A percentile compares a stretch with the other conserved stretches of the same genome.
Evolutionary conservation across 2,797 vertebrate species (phyloP).

Genomic region (Catostomus latipinnis): DNA sequence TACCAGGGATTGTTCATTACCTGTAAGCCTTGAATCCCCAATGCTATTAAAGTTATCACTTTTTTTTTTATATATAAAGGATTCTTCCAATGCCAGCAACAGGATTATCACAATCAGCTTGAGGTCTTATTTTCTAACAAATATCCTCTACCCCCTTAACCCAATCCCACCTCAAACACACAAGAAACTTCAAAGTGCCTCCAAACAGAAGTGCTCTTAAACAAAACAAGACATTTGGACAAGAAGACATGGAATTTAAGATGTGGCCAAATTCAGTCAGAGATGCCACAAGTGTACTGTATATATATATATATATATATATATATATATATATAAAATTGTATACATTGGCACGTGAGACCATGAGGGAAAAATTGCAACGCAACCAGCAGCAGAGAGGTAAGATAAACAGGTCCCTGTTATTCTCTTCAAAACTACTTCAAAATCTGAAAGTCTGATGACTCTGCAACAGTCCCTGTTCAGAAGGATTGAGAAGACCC

Average conservation of each 20-base stretch:
- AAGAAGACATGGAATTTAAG: slow-evolving; percentile 15
- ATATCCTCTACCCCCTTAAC: slow-evolving; percentile 68
- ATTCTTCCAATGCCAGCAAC: slow-evolving; percentile 64
- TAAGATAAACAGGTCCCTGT: slow-evolving; percentile 51
- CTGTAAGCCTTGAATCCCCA: slow-evolving; percentile 77
- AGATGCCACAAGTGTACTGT: slow-evolving; percentile 29
- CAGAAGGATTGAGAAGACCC: slow-evolving; percentile 48
- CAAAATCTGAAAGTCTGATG: slow-evolving; percentile 1
- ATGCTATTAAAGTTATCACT: slow-evolving; percentile 68
- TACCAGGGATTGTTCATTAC: slow-evolving; percentile 82
- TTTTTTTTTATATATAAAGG: slow-evolving; percentile 54
- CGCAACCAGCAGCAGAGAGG: slow-evolving; percentile 55
- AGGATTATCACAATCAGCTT: slow-evolving; percentile 56
- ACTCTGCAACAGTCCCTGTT: slow-evolving; percentile 56
- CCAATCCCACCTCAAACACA: slow-evolving; percentile 66
- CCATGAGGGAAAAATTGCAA: slow-evolving; percentile 63
- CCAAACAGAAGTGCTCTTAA: slow-evolving; percentile 67
- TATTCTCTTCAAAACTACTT: no score
- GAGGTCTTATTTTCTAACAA: slow-evolving; percentile 62
- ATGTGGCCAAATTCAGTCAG: slow-evolving; percentile 7
- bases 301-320: slow-evolving; percentile 18
- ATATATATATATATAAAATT: slow-evolving; percentile 15
- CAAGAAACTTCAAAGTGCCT: slow-evolving; percentile 70
- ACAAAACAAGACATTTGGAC: slow-evolving; percentile 51
- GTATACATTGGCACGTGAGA: slow-evolving; percentile 70